Conservation (phyloP, 2,888 invertebrate genomes). For the Beris chalybata region DNA sequence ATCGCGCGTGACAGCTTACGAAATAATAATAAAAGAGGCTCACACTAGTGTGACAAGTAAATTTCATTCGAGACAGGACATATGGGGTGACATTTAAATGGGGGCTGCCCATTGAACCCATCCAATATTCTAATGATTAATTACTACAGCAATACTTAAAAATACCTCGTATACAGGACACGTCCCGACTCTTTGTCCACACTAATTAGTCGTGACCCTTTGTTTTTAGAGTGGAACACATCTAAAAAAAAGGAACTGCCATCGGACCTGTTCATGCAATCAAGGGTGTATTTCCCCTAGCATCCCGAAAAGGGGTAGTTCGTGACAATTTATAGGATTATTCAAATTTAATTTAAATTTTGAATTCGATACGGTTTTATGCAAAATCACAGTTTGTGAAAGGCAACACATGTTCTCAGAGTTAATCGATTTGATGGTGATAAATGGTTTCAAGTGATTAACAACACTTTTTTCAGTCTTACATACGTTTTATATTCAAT, state of each 20-base stretch:
- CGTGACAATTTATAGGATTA: slow-evolving; percentile 31
- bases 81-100: slow-evolving; percentile 16
- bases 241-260: background rate
- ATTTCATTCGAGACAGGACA: slow-evolving; percentile 15
- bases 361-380: slow-evolving; percentile 31
- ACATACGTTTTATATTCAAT: too few relatives aligned
- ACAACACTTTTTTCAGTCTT: background rate
- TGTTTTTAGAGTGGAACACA: slow-evolving; percentile 4
- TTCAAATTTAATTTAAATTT: slow-evolving; percentile 34
- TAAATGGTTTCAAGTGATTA: slow-evolving; percentile 16
- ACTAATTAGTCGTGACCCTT: slow-evolving; percentile 21
- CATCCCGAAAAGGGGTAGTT: background rate
- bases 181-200: slow-evolving; percentile 1
- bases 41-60: slow-evolving; percentile 19
- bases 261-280: too few relatives aligned
- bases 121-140: slow-evolving; percentile 17
- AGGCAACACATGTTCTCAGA: slow-evolving; percentile 31
- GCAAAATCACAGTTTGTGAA: slow-evolving; percentile 28
- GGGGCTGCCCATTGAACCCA: background rate
- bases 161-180: too few relatives aligned
- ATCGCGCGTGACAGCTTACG: slow-evolving; percentile 31
- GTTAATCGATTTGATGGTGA: slow-evolving; percentile 29
- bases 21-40: slow-evolving; percentile 20
- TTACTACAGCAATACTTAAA: slow-evolving; percentile 3
- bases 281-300: too few relatives aligned